These are phyloP conservation scores for Paramormyrops hopkinsi DNA, from an alignment of 2,797 vertebrate genomes.

Conservation along the genomic window DNA sequence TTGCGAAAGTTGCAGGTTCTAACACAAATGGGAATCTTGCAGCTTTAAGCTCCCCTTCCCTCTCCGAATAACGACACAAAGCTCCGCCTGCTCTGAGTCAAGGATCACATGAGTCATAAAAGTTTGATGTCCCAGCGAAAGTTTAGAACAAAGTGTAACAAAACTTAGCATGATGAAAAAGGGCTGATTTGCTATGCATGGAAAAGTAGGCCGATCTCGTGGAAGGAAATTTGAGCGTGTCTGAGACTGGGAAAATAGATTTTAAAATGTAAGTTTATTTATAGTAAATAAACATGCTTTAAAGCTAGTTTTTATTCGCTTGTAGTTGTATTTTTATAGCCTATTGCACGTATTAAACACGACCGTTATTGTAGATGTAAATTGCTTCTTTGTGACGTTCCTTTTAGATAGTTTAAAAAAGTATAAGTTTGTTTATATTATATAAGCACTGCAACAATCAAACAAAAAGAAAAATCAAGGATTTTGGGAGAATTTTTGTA, in stretches of 20 bases:
- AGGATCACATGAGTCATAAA: slow-evolving; percentile 65
- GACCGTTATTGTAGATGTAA: not conserved
- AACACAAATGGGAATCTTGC: slow-evolving; percentile 38
- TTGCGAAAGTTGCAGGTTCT: not conserved
- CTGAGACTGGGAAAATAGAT: not conserved
- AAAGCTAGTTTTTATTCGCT: not conserved
- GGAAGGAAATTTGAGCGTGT: not conserved
- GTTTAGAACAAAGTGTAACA: slow-evolving; percentile 58
- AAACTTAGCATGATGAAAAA: slow-evolving; percentile 55
- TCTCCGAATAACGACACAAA: slow-evolving; percentile 41
- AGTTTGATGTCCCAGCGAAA: slow-evolving; percentile 70
- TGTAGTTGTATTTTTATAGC: not conserved
- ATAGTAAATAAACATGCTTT: not conserved
- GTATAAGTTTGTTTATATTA: not conserved
- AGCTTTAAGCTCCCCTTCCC: slow-evolving; percentile 58
- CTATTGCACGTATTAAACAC: not conserved
- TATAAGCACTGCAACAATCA: not conserved
- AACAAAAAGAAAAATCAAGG: not conserved
- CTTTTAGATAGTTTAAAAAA: not conserved
- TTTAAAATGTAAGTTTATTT: slow-evolving; percentile 4
- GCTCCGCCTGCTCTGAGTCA: slow-evolving; percentile 54
- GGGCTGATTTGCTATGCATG: slow-evolving; percentile 55
- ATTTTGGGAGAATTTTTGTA: slow-evolving; percentile 37
- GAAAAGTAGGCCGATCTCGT: slow-evolving; percentile 12
- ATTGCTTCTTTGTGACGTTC: not conserved